phyloP scores from a whole-genome alignment of 2,113 vertebrate species.

The Nymphicus hollandicus region DNA sequence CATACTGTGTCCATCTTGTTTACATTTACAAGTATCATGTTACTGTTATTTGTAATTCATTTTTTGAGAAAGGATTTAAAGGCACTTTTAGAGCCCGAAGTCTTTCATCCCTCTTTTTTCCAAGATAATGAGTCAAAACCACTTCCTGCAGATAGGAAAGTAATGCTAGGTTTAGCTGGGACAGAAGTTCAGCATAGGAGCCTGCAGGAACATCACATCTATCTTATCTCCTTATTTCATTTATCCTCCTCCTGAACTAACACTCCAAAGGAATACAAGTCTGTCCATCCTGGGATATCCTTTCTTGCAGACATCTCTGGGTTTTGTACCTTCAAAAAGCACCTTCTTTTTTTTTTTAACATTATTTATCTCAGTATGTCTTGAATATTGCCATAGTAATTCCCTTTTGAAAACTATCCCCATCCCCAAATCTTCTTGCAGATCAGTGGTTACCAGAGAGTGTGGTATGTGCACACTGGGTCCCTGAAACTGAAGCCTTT shows the following conservation, averaged over 20 bases:
- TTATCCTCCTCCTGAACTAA: not conserved
- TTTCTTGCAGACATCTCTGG: not conserved
- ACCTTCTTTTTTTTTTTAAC: not conserved
- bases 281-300: not conserved
- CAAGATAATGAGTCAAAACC: not conserved
- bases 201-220: not conserved
- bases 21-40: not conserved
- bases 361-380: not conserved
- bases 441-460: not conserved
- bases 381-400: not conserved
- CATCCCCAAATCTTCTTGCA: not conserved
- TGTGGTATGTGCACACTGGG: too few species aligned
- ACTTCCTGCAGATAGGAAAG: not conserved
- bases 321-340: not conserved
- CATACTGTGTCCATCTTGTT: not conserved
- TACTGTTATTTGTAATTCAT: not conserved
- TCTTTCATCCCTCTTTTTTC: not conserved
- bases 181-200: not conserved
- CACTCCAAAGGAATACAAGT: not conserved
- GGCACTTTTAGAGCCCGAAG: not conserved
- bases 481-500: not conserved
- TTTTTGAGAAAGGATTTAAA: not conserved
- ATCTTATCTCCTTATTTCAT: not conserved
- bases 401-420: not conserved
- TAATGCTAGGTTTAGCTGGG: not conserved